phyloP scores from a whole-genome alignment of 2,797 vertebrate genomes.

The Peromyscus nudipes region DNA sequence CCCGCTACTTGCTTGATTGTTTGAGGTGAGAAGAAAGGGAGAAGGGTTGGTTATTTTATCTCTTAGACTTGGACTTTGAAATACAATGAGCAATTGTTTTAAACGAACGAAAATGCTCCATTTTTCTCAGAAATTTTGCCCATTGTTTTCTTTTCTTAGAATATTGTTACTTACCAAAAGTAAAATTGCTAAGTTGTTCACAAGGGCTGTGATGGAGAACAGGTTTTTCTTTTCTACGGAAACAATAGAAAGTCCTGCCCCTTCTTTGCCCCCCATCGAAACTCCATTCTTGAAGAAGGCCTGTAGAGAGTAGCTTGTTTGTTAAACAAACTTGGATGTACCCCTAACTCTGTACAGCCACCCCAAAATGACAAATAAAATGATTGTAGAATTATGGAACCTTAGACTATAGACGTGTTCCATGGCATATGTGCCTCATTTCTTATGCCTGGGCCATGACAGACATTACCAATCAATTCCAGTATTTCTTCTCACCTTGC shows the following conservation, averaged over 20 bases:
- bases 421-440: background rate
- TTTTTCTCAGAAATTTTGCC: conserved; percentile 53
- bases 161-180: conserved; percentile 4
- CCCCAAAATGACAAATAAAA: background rate
- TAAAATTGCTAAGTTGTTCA: conserved; percentile 52
- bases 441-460: background rate
- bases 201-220: background rate
- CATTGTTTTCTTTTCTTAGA: conserved; percentile 43
- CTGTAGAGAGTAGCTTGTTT: background rate
- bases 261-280: background rate
- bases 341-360: background rate
- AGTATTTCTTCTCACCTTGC: background rate
- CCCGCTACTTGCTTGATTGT: conserved; percentile 45
- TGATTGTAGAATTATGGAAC: background rate
- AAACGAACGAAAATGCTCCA: background rate
- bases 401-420: background rate
- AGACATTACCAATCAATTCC: background rate
- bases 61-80: conserved; percentile 42
- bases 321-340: conserved; percentile 12
- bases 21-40: conserved; percentile 27
- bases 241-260: background rate
- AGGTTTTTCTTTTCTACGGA: conserved; percentile 15
- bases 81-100: conserved; percentile 33
- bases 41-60: background rate
- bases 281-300: background rate